Evolutionary conservation across 2,888 invertebrate genomes (phyloP), one percentile per base, ranked within the genome.

Genomic region (Spilosoma lubricipeda): DNA sequence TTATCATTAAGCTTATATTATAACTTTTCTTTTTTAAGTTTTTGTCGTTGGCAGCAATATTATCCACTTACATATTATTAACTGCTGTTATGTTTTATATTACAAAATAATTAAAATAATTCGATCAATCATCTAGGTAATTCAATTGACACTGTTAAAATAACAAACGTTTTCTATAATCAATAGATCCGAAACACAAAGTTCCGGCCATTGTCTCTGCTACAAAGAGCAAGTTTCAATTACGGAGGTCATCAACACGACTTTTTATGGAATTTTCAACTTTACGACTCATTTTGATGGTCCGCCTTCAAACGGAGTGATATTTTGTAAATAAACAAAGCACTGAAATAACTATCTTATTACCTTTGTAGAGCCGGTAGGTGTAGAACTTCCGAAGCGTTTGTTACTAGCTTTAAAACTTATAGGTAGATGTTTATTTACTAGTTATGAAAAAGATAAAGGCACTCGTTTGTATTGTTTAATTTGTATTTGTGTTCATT

Each of bases 281-380:
- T 95, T 95, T 93, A 95, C 94, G 95, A 93, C 92, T 90, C 92
- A 95, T 95, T 94, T 95, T 95, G 95, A 95, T 95, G 95, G 95
- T 94, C 93, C 95, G 94, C 94, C 95, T 95, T 95, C 95, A 95
- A 95, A 95, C 95, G 93, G 92, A 95, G 94, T 95, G 95, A 95
- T 95, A 95, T 95, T 94, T 95, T 94, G 95, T 95, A 95, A 95
- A 95, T 95, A 95, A 95, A 95, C 95, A 95, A 90, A 86, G 91
- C 90, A 93, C 95, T 94, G 94, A 95, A 95, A 95, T 95, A 95
- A 94, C 95, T 92, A 89, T 82, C 91, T 93, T 91, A 94, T 94
- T 94, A 95, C 95, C 95, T 95, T 95, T 95, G 95, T 95, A 92
- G 90, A 90, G 93, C 93, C 94, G 94, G 93, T 91, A 90, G 91